These are phyloP conservation scores for Lutjanus campechanus DNA, from an alignment of 2,797 vertebrate species.

Conservation along the genomic window DNA sequence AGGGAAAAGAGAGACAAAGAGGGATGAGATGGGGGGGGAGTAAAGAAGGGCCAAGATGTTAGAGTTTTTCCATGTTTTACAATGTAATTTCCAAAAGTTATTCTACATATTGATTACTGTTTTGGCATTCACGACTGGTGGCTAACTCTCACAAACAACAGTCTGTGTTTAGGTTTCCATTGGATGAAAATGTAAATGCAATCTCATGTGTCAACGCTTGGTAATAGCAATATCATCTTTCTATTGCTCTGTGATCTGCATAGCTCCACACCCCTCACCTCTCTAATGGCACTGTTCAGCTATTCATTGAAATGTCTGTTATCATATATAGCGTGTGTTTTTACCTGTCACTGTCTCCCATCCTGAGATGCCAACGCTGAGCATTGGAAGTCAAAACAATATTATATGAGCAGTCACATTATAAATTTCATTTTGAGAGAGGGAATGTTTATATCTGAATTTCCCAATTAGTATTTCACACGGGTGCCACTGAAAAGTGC, in stretches of 20 bases:
- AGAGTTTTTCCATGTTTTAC: conserved; percentile 61
- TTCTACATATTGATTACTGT: conserved; percentile 71
- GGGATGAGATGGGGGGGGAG: conserved; percentile 38
- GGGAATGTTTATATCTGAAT: conserved; percentile 48
- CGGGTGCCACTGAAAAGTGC: conserved; percentile 20
- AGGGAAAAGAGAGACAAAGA: conserved; percentile 70
- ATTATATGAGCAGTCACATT: conserved; percentile 65
- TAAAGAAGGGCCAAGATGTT: conserved; percentile 46
- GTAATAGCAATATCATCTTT: conserved; percentile 85
- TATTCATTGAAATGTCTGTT: conserved; percentile 86
- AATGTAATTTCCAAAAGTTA: conserved; percentile 60
- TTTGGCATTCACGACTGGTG: conserved; percentile 67
- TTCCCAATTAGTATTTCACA: conserved; percentile 67
- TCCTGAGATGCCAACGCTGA: conserved; percentile 37
- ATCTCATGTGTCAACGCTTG: conserved; percentile 80
- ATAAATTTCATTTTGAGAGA: conserved; percentile 57
- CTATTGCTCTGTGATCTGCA: conserved; percentile 81
- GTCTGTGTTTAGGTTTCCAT: conserved; percentile 70
- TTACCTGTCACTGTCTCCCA: conserved; percentile 78
- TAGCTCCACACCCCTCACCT: conserved; percentile 72
- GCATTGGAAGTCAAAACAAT: conserved; percentile 67
- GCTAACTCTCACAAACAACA: conserved; percentile 75
- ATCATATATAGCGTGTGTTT: conserved; percentile 81
- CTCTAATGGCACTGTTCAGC: conserved; percentile 83
- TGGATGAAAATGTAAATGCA: conserved; percentile 81